Percentiles rank a stretch among this genome's conserved stretches.
These are phyloP conservation scores for Enteromius argenteus DNA, from an alignment of 2,797 vertebrate species.

Conservation along the genomic window DNA sequence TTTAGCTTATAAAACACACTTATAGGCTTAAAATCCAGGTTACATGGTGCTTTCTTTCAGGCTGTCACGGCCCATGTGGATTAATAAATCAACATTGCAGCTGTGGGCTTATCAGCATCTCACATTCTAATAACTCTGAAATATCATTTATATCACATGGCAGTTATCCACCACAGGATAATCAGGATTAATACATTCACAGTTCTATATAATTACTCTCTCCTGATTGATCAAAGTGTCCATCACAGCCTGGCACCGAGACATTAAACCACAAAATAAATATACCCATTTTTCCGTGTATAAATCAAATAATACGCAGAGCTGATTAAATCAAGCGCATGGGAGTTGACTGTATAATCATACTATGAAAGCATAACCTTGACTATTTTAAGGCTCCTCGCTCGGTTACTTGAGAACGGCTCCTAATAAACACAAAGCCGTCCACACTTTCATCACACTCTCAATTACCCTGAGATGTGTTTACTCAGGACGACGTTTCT, in stretches of 20 bases:
- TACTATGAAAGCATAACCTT: constrained; percentile 34
- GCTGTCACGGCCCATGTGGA: neutral
- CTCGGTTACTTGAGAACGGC: constrained; percentile 34
- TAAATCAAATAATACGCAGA: constrained; percentile 41
- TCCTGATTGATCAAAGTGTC: constrained; percentile 43
- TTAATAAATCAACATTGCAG: constrained; percentile 30
- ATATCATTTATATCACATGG: constrained; percentile 33
- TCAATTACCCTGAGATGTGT: constrained; percentile 54
- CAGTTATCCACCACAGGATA: constrained; percentile 34
- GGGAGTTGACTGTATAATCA: constrained; percentile 19
- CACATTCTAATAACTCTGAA: constrained; percentile 21
- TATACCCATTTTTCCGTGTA: constrained; percentile 20
- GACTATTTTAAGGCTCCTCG: constrained; percentile 27
- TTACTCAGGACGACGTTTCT: constrained; percentile 53
- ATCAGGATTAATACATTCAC: neutral
- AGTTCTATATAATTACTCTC: constrained; percentile 45
- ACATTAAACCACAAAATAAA: constrained; percentile 38
- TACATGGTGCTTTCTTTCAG: constrained; percentile 9
- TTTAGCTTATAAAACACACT: neutral
- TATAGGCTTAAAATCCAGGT: constrained; percentile 12
- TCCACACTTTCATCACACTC: constrained; percentile 56
- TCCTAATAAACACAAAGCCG: constrained; percentile 35
- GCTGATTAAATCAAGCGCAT: constrained; percentile 31
- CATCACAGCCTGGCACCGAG: constrained; percentile 7
- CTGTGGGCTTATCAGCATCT: constrained; percentile 22